These are phyloP conservation scores for Hormaphis cornu DNA, from an alignment of 1,140 invertebrate genomes.

Conservation along the genomic window DNA sequence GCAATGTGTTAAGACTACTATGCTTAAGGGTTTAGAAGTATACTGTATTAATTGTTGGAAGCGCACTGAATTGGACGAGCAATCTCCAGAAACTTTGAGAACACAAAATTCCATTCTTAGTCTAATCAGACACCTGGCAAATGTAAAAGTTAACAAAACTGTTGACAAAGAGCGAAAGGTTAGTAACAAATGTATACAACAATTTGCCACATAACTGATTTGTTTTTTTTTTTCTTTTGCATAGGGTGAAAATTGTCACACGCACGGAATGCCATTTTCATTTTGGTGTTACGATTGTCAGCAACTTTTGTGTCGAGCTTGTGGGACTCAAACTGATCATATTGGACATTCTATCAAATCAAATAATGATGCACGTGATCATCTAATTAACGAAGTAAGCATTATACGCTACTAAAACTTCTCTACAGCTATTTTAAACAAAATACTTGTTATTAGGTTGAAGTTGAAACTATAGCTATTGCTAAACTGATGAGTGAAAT, in stretches of 20 bases:
- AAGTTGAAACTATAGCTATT: slow-evolving; percentile 46
- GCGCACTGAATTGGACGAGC: slow-evolving; percentile 51
- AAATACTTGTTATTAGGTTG: slow-evolving; percentile 42
- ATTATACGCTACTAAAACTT: not conserved
- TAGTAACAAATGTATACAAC: not conserved
- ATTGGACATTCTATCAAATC: slow-evolving; percentile 56
- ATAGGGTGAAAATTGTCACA: slow-evolving; percentile 55
- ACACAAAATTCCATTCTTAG: slow-evolving; percentile 53
- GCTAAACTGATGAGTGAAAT: slow-evolving; percentile 52
- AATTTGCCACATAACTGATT: not conserved
- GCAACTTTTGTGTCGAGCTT: slow-evolving; percentile 54
- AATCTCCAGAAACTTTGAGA: slow-evolving; percentile 54
- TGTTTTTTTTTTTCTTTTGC: slow-evolving; percentile 20
- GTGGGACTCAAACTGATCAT: slow-evolving; percentile 55
- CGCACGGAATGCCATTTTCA: slow-evolving; percentile 60
- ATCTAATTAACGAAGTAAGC: slow-evolving; percentile 53
- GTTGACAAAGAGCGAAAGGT: slow-evolving; percentile 43
- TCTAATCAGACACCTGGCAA: slow-evolving; percentile 36
- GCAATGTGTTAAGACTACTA: slow-evolving; percentile 56
- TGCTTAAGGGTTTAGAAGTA: slow-evolving; percentile 53
- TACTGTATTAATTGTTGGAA: slow-evolving; percentile 62
- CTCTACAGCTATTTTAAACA: not conserved
- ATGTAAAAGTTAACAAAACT: slow-evolving; percentile 40
- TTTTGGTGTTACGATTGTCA: slow-evolving; percentile 64
- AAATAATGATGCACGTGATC: slow-evolving; percentile 56